Evolutionary conservation across 2,888 invertebrate genomes (phyloP), one percentile per base, ranked within the genome.

Genomic region (Ichneumoninae sp.): DNA sequence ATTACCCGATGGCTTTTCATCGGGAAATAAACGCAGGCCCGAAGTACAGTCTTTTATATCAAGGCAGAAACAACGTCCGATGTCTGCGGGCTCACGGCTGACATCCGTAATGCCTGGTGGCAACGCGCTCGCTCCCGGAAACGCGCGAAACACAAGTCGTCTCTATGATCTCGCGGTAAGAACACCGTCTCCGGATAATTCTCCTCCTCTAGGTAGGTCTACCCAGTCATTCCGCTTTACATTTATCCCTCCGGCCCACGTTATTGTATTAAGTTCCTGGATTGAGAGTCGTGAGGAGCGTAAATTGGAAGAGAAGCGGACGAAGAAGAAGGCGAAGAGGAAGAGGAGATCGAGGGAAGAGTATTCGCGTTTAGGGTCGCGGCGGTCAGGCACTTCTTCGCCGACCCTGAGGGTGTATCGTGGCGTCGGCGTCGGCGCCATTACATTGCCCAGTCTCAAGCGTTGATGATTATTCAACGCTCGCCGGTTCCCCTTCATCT

Each of bases 201-300:
- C 66, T 81, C 71, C n/a, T 33, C 65, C 54, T 47, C 22, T 30
- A 30, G 30, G 30, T 30, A 30, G 30, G 30, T 33, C 33, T 63
- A 82, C 71, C 85, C 83, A 66, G 66, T 83, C 77, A 83, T 83
- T 85, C 78, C 83, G 79, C 73, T 85, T 80, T 85, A 83, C 76
- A 85, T 83, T 76, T 81, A 76, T 77, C 70, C 66, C 60, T 60
- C 60, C 66, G 50, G 50, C 54, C 26, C 30, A 54, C 60, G 80
- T 85, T 85, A 85, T 85, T 85, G 85, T 85, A 85, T 85, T 83
- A 85, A 83, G 65, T 85, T 80, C 76, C 85, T 70, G 85, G 83
- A 85, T 86, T 86, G 81, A 86, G 81, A 86, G 86, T 86, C 86
- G 86, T 86, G 86, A 86, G 83, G 78, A 81, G 81, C 79, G 78